Evolutionary conservation across 2,797 vertebrate species (phyloP), one percentile per base, ranked within the genome.

Genomic region (Oreonectes daqikongensis): DNA sequence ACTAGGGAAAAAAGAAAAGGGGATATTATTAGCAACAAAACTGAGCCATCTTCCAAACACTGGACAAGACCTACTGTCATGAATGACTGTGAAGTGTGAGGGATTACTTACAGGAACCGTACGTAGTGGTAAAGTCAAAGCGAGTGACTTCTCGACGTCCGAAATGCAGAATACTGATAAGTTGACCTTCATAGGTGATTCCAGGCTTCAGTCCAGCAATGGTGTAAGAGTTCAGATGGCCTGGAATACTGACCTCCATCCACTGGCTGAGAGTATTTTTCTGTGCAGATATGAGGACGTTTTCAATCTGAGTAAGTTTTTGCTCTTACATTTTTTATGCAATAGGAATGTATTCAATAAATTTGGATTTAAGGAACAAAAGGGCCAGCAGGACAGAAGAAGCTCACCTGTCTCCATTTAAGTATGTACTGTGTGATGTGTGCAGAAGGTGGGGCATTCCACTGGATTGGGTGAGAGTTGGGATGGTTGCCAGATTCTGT

Each of bases 401-500:
- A 11, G 35, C 95, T 93, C 86, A 99, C 98, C 60, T 93, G 93
- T 88, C 88, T 96, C 98, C 98, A 99, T 78, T 95, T 94, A 74
- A 99, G 93, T 79, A 98, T 91, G 85, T 99, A 99, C 83, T 95
- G 93, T 77, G 91, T 92, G 89, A 99, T 96, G 84, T 98, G 97
- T 46, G 95, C 95, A 0, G 95, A 92, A 5, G 94, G 84, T 0
- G 96, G 95, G 2, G 94, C 91, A 0, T 94, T 97, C 98, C 98
- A 99, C 82, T 99, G 96, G 83, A 99, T 97, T 17, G 98, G 98
- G 86, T 98, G 97, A 1, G 96, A 96, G 88, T 98, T 92, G 32
- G 96, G 95, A 22, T 97, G 95, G 83, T 95, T 96, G 17, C 94
- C 90, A 20, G 92, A 91, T 85, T 99, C 97, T 2, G 96, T 94